Conservation (phyloP, 2,113 vertebrate species). For the Lagopus leucura region DNA sequence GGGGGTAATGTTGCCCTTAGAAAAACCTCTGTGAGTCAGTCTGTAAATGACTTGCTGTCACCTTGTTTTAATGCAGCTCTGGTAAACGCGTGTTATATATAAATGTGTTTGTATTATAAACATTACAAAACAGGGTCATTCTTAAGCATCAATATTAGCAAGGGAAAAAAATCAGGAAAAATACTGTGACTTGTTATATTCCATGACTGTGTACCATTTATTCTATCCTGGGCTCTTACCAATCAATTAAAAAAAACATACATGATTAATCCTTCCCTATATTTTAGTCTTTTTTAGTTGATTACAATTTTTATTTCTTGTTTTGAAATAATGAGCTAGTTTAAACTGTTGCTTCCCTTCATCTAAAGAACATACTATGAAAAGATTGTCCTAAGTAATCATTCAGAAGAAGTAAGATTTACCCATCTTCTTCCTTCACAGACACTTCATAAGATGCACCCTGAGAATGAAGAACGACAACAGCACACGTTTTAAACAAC, state of each 20-base stretch:
- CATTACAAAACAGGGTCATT: not conserved
- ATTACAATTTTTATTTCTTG: not conserved
- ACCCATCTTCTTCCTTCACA: constrained; percentile 50
- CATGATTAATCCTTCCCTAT: not conserved
- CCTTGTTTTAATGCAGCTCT: not conserved
- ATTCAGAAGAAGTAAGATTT: not conserved
- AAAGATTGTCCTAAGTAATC: not conserved
- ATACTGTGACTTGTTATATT: not conserved
- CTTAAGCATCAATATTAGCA: not conserved
- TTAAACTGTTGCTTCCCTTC: not conserved
- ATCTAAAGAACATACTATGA: not conserved
- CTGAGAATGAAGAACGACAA: constrained; percentile 31
- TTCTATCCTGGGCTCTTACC: not conserved
- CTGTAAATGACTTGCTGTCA: not conserved
- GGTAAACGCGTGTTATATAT: not conserved
- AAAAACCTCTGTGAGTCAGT: not conserved
- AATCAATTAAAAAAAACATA: not conserved
- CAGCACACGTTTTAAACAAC: not conserved
- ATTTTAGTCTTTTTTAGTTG: not conserved
- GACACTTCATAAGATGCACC: constrained; percentile 47
- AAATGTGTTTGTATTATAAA: fast-evolving
- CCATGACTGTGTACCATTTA: not conserved
- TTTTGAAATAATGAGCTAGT: not conserved
- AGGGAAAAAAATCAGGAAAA: not conserved
- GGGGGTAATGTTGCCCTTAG: not conserved